phyloP scores from a whole-genome alignment of 2,797 vertebrate genomes.

The Cynodonichthys magdalenae region DNA sequence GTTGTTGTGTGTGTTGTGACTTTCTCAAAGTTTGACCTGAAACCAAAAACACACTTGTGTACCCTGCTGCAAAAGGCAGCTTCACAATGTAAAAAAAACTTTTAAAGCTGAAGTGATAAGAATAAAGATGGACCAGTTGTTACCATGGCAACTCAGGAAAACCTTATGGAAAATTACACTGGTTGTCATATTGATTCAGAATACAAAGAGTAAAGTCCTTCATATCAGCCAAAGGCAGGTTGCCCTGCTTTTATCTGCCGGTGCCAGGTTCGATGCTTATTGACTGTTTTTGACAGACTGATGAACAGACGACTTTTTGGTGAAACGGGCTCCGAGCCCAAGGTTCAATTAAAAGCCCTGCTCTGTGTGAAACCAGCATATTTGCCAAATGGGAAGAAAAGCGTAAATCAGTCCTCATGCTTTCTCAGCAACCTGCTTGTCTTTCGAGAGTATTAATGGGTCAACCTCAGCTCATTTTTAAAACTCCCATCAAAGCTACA shows the following conservation, averaged over 20 bases:
- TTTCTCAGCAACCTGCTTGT: conserved; percentile 58
- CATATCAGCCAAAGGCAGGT: conserved; percentile 57
- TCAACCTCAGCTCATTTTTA: conserved; percentile 32
- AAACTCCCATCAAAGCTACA: conserved; percentile 25
- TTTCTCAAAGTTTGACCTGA: conserved; percentile 35
- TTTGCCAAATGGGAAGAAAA: conserved; percentile 62
- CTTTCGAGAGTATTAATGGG: conserved; percentile 54
- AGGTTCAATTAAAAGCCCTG: conserved; percentile 74
- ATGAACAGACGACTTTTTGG: conserved; percentile 66
- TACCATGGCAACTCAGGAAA: conserved; percentile 55
- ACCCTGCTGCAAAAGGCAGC: conserved; percentile 3
- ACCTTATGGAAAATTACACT: conserved; percentile 24
- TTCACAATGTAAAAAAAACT: conserved; percentile 25
- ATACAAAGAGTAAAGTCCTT: conserved; percentile 21
- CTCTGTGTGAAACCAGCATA: conserved; percentile 53
- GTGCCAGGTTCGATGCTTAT: conserved; percentile 66
- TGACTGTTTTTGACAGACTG: conserved; percentile 72
- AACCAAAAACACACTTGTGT: conserved; percentile 20
- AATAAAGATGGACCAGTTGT: conserved; percentile 46
- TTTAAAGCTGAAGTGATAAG: conserved; percentile 37
- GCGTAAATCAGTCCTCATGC: conserved; percentile 45
- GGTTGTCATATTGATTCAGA: conserved; percentile 49
- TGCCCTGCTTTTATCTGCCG: conserved; percentile 33
- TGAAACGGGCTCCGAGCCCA: conserved; percentile 60
- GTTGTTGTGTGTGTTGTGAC: conserved; percentile 34